Evolutionary conservation across 1,140 invertebrate genomes (phyloP).

Genomic region (Tetramorium alpestre): DNA sequence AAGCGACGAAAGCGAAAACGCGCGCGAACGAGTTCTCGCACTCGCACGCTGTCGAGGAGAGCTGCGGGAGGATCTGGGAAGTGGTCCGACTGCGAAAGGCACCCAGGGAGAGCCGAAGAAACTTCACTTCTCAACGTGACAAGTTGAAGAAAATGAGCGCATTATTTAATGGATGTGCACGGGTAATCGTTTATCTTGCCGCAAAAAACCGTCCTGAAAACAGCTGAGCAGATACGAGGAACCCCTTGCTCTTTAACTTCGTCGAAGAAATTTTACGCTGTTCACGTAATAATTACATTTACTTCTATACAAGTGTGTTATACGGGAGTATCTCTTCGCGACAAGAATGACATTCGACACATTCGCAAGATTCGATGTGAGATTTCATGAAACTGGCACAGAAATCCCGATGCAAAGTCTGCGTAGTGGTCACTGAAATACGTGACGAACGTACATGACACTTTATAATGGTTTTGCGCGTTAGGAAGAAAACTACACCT

Average conservation of each 20-base stretch:
- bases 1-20: slow-evolving; percentile 59
- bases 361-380: slow-evolving; percentile 7
- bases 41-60: slow-evolving; percentile 57
- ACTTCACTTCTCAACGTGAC: slow-evolving; percentile 71
- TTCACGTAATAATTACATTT: slow-evolving; percentile 76
- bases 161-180: slow-evolving; percentile 81
- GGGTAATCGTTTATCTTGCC: slow-evolving; percentile 70
- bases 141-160: slow-evolving; percentile 79
- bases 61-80: neutral
- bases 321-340: too few relatives aligned
- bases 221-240: neutral
- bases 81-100: neutral
- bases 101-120: slow-evolving; percentile 14
- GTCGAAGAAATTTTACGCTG: slow-evolving; percentile 6
- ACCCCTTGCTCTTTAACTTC: neutral
- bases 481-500: slow-evolving; percentile 28
- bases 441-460: slow-evolving; percentile 9
- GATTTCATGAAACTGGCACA: neutral
- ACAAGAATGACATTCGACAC: neutral
- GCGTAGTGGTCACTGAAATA: neutral
- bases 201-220: slow-evolving; percentile 61
- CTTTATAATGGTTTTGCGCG: slow-evolving; percentile 16
- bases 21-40: slow-evolving; percentile 60
- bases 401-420: neutral
- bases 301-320: slow-evolving; percentile 30